A percentile compares a stretch with the other conserved stretches of the same genome.
Conservation (phyloP, 2,888 invertebrate species). For the Nephrotoma flavescens region DNA sequence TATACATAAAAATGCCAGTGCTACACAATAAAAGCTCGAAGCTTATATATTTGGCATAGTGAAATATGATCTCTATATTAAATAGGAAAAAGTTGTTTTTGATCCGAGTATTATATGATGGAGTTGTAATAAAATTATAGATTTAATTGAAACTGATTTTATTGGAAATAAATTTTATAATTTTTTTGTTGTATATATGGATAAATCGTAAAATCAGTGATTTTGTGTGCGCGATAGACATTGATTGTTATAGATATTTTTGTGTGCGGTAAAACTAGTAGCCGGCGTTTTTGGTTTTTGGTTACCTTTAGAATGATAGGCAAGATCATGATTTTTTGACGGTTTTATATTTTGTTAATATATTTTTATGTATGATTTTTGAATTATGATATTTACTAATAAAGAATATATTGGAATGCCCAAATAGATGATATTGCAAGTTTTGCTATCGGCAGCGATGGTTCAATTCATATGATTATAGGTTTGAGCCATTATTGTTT, state of each 20-base stretch:
- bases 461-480: no score
- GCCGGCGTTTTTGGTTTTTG: not conserved
- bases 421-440: no score
- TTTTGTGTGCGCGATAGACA: not conserved
- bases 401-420: no score
- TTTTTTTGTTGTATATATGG: not conserved
- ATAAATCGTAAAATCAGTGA: not conserved
- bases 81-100: not conserved
- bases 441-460: no score
- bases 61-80: not conserved
- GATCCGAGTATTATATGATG: not conserved
- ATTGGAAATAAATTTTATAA: not conserved
- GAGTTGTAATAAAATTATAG: not conserved
- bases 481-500: no score
- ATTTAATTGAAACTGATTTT: not conserved
- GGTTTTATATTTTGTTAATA: not conserved
- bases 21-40: not conserved
- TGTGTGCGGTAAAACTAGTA: not conserved
- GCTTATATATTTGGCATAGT: not conserved
- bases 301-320: not conserved
- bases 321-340: not conserved
- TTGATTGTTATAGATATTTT: not conserved
- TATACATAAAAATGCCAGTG: not conserved
- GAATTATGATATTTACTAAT: not conserved
- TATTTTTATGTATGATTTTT: not conserved